Evolutionary conservation across 2,797 vertebrate species (phyloP).

Genomic region (Phylloscopus collybita): DNA sequence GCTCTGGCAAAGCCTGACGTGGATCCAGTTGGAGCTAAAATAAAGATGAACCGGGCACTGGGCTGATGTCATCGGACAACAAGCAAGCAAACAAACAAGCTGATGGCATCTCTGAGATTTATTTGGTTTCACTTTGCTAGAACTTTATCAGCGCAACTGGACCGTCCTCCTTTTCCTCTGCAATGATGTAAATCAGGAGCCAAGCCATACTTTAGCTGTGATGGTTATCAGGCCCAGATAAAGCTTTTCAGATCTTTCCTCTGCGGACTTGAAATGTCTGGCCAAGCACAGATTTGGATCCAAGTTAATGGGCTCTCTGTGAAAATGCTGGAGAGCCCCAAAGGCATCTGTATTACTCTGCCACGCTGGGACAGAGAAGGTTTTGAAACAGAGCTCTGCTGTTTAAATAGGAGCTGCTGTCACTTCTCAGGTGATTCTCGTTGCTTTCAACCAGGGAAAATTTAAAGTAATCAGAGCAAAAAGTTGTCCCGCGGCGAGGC

Average conservation of each 20-base stretch:
- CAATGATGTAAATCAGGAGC: slow-evolving; percentile 43
- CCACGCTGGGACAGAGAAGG: not conserved
- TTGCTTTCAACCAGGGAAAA: not conserved
- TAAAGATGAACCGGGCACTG: not conserved
- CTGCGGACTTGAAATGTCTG: slow-evolving; percentile 40
- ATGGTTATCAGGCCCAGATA: slow-evolving; percentile 55
- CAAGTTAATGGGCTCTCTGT: slow-evolving; percentile 58
- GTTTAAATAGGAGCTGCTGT: not conserved
- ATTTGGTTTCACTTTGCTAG: slow-evolving; percentile 30
- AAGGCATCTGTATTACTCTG: slow-evolving; percentile 25
- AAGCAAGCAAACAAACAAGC: slow-evolving; percentile 36
- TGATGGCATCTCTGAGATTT: not conserved
- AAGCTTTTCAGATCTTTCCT: slow-evolving; percentile 57
- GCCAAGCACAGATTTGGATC: slow-evolving; percentile 51
- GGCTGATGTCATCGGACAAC: slow-evolving; percentile 22
- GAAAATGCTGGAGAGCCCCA: slow-evolving; percentile 46
- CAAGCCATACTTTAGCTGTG: not conserved
- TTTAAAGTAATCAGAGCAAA: not conserved
- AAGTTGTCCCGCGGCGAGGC: fast-evolving
- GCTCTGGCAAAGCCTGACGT: slow-evolving; percentile 36
- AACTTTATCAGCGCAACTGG: not conserved
- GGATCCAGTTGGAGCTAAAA: slow-evolving; percentile 5
- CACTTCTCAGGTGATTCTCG: not conserved
- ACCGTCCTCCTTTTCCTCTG: not conserved
- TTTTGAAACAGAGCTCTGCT: slow-evolving; percentile 4